Conservation (phyloP, 92 coral and sea anemone genomes). For the Nematostella vectensis region DNA sequence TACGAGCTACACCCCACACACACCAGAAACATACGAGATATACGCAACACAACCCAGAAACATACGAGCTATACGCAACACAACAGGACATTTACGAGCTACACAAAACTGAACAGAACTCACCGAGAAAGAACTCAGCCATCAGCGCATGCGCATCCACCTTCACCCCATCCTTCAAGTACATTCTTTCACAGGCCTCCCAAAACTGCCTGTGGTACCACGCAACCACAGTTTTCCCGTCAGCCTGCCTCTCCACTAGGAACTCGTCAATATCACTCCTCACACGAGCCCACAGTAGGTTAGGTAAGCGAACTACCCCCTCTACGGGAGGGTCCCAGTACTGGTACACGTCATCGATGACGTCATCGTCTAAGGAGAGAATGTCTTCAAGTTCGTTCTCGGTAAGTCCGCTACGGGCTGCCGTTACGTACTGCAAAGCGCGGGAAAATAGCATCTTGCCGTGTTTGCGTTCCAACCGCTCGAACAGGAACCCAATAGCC, state of each 20-base stretch:
- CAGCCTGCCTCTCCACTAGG: constrained; percentile 74
- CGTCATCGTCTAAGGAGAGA: constrained; percentile 79
- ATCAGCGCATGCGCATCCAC: constrained; percentile 65
- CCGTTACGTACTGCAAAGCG: constrained; percentile 71
- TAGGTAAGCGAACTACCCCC: constrained; percentile 83
- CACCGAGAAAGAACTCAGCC: constrained; percentile 72
- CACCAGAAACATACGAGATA: too few relatives aligned
- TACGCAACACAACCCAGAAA: too few relatives aligned
- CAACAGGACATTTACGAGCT: too few relatives aligned
- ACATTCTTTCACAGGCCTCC: constrained; percentile 65
- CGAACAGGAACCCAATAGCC: constrained; percentile 65
- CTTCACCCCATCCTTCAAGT: constrained; percentile 47
- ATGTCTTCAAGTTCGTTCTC: constrained; percentile 73
- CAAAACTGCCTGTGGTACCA: constrained; percentile 93
- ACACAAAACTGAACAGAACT: not conserved
- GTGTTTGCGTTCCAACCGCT: constrained; percentile 72
- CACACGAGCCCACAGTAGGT: constrained; percentile 81
- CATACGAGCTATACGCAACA: too few relatives aligned
- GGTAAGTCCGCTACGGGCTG: constrained; percentile 71
- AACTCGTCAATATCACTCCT: constrained; percentile 77
- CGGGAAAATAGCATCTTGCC: constrained; percentile 65
- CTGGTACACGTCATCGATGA: constrained; percentile 86
- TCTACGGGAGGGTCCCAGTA: constrained; percentile 92
- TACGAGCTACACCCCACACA: too few relatives aligned
- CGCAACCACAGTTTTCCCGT: constrained; percentile 68